Evolutionary conservation across 2,797 vertebrate genomes (phyloP).

Genomic region (Tenualosa thibaudeaui): DNA sequence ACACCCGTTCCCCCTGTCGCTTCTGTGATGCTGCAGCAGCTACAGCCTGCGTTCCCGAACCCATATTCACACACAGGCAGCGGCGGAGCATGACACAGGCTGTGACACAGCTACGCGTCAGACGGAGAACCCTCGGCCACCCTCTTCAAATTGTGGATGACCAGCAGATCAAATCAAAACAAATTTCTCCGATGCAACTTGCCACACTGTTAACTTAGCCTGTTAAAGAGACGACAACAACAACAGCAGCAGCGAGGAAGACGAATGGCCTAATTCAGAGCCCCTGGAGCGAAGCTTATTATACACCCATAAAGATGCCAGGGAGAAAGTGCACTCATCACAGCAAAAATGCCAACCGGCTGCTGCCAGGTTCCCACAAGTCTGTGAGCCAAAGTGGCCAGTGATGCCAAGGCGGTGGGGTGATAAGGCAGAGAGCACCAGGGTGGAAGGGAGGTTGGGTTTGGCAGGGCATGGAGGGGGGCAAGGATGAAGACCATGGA

Average conservation of each 20-base stretch:
- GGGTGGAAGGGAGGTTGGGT: too few relatives aligned
- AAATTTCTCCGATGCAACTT: neutral
- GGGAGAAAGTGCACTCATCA: neutral
- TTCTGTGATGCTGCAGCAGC: neutral
- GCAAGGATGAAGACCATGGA: neutral
- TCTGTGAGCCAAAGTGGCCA: neutral
- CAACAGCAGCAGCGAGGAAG: neutral
- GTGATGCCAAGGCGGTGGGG: neutral
- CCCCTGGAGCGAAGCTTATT: slow-evolving; percentile 13
- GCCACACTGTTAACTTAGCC: slow-evolving; percentile 14
- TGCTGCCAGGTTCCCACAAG: slow-evolving; percentile 25
- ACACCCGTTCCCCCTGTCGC: slow-evolving; percentile 24
- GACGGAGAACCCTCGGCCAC: neutral
- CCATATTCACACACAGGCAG: neutral
- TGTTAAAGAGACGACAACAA: slow-evolving; percentile 4
- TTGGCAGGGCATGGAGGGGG: neutral
- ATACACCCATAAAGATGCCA: slow-evolving; percentile 29
- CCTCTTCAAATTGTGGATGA: neutral
- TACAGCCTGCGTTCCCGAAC: neutral
- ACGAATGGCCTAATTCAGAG: neutral
- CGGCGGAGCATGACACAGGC: neutral
- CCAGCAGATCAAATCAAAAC: slow-evolving; percentile 17
- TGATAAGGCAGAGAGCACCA: too few relatives aligned
- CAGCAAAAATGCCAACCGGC: slow-evolving; percentile 24
- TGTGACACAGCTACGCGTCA: neutral